Base-by-base conservation (phyloP, 2,888 invertebrate genomes). In the Agonopterix subpropinquella region DNA sequence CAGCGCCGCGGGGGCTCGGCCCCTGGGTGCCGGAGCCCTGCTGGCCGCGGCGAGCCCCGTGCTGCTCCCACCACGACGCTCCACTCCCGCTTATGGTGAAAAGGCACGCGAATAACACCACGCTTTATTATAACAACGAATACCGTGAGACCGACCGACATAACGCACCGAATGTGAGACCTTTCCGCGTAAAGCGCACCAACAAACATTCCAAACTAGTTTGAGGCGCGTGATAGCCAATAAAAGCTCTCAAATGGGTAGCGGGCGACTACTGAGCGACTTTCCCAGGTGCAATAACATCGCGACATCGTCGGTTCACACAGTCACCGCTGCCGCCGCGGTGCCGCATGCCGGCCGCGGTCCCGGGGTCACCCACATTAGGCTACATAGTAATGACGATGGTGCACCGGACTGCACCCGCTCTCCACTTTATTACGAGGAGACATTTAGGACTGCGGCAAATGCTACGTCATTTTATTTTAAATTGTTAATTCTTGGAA, bases 221-320 rank as follows among this genome's bases (percentile, higher is more conserved):
- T 83, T 81, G 71, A 75, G 73, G 75, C 74, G 69, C 73, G 61
- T 82, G 80, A 84, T 82, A 80, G 83, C 74, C 77, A 81, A 84
- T 86, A 86, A 86, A 82, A 75, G 75, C 73, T 67, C 68, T 65
- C 66, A 73, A 84, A 84, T 81, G 82, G 80, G 70, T 73, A 67
- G 68, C 67, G 67, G 64, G 61, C 70, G 70, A 73, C 82, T 78
- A 77, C 81, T 65, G 77, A 74, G 72, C 56, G 72, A 73, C 80
- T 82, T 86, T 85, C 84, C 77, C 80, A 77, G 69, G 71, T 78
- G 72, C 73, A 72, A 70, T 77, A 70, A 73, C 66, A 64, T 15
- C 57, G 65, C 60, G 61, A 63, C 65, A 65, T 59, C 60, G 67
- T 44, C 57, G 63, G 75, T 72, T 78, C 78, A 74, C 74, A 77